Evolutionary conservation across 2,888 invertebrate genomes (phyloP), one percentile per base, ranked within the genome.

Genomic region (Therioaphis trifolii): DNA sequence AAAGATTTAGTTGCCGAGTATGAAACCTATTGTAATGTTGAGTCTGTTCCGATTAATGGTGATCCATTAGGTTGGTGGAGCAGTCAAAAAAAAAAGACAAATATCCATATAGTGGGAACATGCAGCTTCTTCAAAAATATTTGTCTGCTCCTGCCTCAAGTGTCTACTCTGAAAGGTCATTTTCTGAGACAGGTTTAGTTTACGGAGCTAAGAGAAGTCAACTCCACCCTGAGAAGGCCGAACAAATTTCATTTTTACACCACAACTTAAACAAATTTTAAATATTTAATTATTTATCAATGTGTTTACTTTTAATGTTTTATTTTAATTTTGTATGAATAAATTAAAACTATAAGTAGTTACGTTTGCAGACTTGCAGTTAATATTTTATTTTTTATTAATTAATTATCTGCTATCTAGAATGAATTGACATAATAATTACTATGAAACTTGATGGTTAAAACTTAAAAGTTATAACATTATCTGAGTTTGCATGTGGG

Each of bases 191-290:
- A 4, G 68, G 27, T 4, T 68, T 68, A 27, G 40, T 68, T 15
- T 68, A 68, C 21, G 68, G 21, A 40, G 40, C 18, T 18, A 68
- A 68, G 5, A 7, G 68, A 68, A 68, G 27, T 27, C 4, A 4
- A 27, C 61, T 61, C 21, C 61, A 61, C 4, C 24, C 68, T 18
- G 27, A 68, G 15, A 68, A 68, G 15, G 68, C 27, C 4, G 68
- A 68, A 21, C 15, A 40, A 27, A 27, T 24, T 18, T 35, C 15
- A 35, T 68, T 68, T 21, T 24, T 68, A 40, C n/a, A 40, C 15
- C 68, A 68, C 12, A 68, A 68, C 21, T 14, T 68, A 63, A 84
- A 24, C 43, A 43, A 79, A 82, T 74, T 58, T 80, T 72, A n/a
- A 76, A 43, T 43, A 43, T 43, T 43, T 79, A 43, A 43, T 43